Base-by-base conservation (phyloP, 2,113 vertebrate genomes). In the Uria aalge region DNA sequence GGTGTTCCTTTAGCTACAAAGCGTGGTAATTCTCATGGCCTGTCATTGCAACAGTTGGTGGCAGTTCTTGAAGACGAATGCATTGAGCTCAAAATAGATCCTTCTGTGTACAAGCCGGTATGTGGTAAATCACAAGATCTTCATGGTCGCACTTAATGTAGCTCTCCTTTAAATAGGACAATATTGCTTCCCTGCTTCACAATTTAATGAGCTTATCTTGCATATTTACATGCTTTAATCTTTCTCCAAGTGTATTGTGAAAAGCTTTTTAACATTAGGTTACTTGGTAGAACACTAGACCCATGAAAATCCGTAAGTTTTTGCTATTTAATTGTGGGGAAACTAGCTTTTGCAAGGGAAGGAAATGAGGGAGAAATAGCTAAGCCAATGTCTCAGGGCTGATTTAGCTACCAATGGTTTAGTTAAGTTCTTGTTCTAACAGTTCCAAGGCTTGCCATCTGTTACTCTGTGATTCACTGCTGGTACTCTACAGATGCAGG, bases 121-220 rank as follows among this genome's bases (percentile, higher is more conserved):
- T 71, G 84, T 91, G 91, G 89, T 90, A 86, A 92, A 92, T 95
- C 91, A 95, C 92, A 96, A 71, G 96, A 92, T 91, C 84, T 85
- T 87, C 19, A 4, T 96, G 94, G 93, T 96, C 81, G 68, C 73
- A 52, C 69, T 94, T 91, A 85, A 77, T 95, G 93, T 74, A 91
- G 45, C 62, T 93, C 69, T 74, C 6, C 73, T 87, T 85, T 85
- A 94, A 95, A 86, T 74, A 94, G 77, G 77, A 87, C 34, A 40
- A 5, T 81, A 43, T 9, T 85, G 60, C 40, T 90, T 87, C 60
- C 12, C 43, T 88, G 43, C 56, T 60, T 56, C 69, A 53, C 3
- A 5, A 43, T 72, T 71, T 68, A 68, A 8, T 77, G 63, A 64
- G 48, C 18, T 71, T 68, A 18, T 32, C 38, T 26, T 76, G 53